phyloP scores from a whole-genome alignment of 2,113 vertebrate genomes.

The Dipodomys spectabilis region DNA sequence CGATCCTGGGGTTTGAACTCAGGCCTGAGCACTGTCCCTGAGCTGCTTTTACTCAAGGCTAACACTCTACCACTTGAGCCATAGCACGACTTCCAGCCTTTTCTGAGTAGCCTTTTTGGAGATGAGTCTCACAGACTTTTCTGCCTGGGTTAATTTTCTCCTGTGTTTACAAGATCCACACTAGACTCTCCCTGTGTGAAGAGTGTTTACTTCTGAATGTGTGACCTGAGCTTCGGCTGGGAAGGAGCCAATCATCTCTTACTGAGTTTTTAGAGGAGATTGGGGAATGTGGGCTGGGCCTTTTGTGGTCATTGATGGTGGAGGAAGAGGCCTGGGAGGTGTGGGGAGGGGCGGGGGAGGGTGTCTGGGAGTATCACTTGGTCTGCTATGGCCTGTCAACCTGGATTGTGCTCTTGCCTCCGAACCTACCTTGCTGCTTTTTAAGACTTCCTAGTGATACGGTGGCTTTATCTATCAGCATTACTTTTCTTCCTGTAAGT shows the following conservation, averaged over 20 bases:
- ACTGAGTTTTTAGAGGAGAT: neutral
- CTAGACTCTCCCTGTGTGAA: neutral
- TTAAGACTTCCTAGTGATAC: too few relatives aligned
- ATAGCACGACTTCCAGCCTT: neutral
- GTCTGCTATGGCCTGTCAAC: fast-evolving
- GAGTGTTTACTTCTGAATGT: neutral
- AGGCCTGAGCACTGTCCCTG: neutral
- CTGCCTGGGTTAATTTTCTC: neutral
- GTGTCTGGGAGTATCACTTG: neutral
- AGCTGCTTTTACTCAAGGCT: too few relatives aligned
- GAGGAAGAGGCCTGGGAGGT: neutral
- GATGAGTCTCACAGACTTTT: too few relatives aligned
- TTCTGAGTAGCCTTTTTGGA: too few relatives aligned
- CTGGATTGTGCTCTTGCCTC: neutral
- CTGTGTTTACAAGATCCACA: neutral
- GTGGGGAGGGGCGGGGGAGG: fast-evolving
- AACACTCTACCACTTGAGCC: neutral
- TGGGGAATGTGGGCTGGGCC: neutral
- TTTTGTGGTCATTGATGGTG: neutral
- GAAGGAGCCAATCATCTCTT: neutral
- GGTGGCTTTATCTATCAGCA: fast-evolving
- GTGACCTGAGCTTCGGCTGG: too few relatives aligned
- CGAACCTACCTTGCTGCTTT: neutral
- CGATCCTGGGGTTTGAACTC: neutral
- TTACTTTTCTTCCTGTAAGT: neutral